Conservation (phyloP, 1,140 invertebrate species). For the Lanistes nyassanus region DNA sequence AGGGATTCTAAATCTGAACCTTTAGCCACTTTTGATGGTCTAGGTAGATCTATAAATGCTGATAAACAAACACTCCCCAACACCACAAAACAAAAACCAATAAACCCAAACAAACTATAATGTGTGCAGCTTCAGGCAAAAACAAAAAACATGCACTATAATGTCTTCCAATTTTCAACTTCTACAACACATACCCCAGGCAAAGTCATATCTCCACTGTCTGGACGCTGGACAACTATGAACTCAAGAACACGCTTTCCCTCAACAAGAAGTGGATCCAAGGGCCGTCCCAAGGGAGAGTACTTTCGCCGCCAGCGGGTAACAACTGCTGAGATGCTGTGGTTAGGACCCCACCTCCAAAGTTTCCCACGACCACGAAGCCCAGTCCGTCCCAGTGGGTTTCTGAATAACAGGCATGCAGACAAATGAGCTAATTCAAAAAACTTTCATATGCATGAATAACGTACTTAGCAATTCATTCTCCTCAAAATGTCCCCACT, state of each 20-base stretch:
- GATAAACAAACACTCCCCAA: too few relatives aligned
- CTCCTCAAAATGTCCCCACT: too few relatives aligned
- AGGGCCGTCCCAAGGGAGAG: slow-evolving; percentile 20
- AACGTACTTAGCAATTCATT: too few relatives aligned
- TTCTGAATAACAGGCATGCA: slow-evolving; percentile 42
- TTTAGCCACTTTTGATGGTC: too few relatives aligned
- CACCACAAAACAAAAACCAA: too few relatives aligned
- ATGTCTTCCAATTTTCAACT: not conserved
- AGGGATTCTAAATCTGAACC: too few relatives aligned
- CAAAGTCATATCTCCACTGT: slow-evolving; percentile 86
- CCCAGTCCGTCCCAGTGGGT: slow-evolving; percentile 69
- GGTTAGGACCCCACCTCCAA: slow-evolving; percentile 69
- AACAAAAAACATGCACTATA: too few relatives aligned
- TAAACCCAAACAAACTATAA: too few relatives aligned
- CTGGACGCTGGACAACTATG: slow-evolving; percentile 82
- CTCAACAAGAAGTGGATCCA: slow-evolving; percentile 41
- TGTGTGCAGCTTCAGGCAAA: too few relatives aligned
- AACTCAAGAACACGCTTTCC: slow-evolving; percentile 83
- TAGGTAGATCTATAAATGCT: too few relatives aligned
- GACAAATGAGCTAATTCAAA: too few relatives aligned
- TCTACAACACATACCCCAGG: slow-evolving; percentile 72
- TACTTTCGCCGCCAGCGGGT: slow-evolving; percentile 60
- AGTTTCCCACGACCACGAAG: slow-evolving; percentile 66
- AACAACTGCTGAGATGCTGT: slow-evolving; percentile 65
- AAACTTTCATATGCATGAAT: too few relatives aligned